phyloP scores from a whole-genome alignment of 2,888 invertebrate species.

The Philaethria dido region DNA sequence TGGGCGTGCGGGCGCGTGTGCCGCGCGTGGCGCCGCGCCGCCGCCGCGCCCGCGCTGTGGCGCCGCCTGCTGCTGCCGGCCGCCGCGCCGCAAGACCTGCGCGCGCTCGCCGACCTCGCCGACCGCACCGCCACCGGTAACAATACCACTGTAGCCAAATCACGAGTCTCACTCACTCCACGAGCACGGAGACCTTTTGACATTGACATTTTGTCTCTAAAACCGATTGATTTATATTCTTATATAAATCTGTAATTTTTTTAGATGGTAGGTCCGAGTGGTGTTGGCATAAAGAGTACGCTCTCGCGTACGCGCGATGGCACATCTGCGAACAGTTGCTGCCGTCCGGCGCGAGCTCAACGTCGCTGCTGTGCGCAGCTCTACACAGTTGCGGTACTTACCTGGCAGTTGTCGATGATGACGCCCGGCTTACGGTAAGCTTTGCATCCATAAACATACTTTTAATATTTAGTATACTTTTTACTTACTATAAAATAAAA shows the following conservation, averaged over 20 bases:
- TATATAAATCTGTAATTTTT: neutral
- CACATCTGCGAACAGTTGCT: conserved; percentile 37
- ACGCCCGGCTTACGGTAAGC: conserved; percentile 49
- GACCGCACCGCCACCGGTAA: conserved; percentile 27
- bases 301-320: conserved; percentile 52
- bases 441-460: neutral
- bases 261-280: conserved; percentile 31
- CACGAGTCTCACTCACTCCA: too few species aligned
- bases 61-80: conserved; percentile 52
- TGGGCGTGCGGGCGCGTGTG: conserved; percentile 58
- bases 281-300: conserved; percentile 60
- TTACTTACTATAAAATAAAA: neutral
- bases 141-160: too few species aligned
- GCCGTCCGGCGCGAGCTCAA: conserved; percentile 30
- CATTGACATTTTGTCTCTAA: too few species aligned
- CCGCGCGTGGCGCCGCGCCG: conserved; percentile 62
- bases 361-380: conserved; percentile 49
- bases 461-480: neutral
- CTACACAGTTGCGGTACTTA: conserved; percentile 43
- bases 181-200: too few species aligned
- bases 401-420: conserved; percentile 54
- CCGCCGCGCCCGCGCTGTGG: conserved; percentile 57
- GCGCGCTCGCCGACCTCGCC: conserved; percentile 40
- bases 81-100: conserved; percentile 38
- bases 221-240: too few species aligned